Evolutionary conservation across 2,888 invertebrate genomes (phyloP).

Genomic region (Endomychus coccineus): DNA sequence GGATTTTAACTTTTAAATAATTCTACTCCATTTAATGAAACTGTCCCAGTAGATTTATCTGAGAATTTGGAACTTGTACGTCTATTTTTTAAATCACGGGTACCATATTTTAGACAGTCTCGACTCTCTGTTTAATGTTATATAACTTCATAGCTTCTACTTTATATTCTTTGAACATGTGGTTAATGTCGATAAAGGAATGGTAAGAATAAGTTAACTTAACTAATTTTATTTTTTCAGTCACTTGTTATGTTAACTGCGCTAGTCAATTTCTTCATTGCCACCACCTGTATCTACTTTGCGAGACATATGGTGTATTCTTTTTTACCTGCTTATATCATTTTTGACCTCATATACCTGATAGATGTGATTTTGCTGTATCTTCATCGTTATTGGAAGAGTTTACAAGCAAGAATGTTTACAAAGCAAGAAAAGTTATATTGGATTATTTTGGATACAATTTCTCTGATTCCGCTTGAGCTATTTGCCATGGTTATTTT

Average conservation of each 20-base stretch:
- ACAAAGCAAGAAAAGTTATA: conserved; percentile 5
- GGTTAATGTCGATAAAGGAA: no score
- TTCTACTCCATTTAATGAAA: no score
- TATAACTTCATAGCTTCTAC: no score
- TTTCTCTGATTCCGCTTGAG: conserved; percentile 10
- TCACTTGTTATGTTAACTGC: conserved; percentile 2
- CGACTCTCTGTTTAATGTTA: no score
- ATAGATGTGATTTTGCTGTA: conserved; percentile 15
- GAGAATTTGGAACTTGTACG: no score
- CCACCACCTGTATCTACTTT: conserved; percentile 9
- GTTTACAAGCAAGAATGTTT: conserved; percentile 5
- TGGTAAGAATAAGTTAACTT: no score
- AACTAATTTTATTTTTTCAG: conserved; percentile 9
- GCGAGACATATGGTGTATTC: conserved; percentile 1
- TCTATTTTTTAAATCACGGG: no score
- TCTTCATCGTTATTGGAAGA: conserved; percentile 16
- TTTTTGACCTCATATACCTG: conserved; percentile 18
- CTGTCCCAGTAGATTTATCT: no score
- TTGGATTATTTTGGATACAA: conserved; percentile 16
- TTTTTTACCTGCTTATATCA: conserved; percentile 10
- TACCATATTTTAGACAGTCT: no score
- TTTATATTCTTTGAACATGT: no score
- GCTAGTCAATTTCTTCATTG: conserved; percentile 10
- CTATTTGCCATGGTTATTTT: conserved; percentile 7
- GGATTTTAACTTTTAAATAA: no score